Conservation (phyloP, 2,113 vertebrate species). For the Tamias sibiricus region DNA sequence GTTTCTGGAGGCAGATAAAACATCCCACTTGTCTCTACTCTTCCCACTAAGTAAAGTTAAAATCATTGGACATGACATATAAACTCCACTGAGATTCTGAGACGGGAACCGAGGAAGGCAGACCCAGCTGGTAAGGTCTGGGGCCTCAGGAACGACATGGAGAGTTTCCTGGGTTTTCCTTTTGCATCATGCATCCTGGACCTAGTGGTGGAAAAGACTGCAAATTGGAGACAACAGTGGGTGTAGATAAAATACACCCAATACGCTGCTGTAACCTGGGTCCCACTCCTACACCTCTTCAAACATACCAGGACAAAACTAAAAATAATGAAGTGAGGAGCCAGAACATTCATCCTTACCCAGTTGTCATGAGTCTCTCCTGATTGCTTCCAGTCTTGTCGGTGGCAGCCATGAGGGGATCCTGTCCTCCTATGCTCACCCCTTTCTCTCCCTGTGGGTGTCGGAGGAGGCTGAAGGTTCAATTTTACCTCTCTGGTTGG, state of each 20-base stretch:
- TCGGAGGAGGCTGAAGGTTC: background rate
- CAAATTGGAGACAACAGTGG: background rate
- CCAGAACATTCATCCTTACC: background rate
- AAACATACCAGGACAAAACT: background rate
- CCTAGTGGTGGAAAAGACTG: background rate
- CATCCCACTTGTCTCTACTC: background rate
- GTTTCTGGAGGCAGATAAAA: background rate
- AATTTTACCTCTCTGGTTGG: background rate
- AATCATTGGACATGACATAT: background rate
- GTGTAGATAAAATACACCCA: background rate
- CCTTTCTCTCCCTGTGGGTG: background rate
- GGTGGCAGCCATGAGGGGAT: background rate
- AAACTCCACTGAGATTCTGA: background rate
- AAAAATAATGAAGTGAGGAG: background rate
- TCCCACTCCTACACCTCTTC: background rate
- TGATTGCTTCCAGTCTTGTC: accelerated
- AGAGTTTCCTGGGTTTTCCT: background rate
- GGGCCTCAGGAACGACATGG: background rate
- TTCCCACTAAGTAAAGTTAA: background rate
- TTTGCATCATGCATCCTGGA: background rate
- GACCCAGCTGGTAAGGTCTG: background rate
- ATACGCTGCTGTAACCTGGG: accelerated
- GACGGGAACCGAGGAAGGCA: background rate
- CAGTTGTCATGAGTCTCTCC: background rate
- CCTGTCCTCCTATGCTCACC: accelerated